These are phyloP conservation scores for Rapana venosa DNA, from an alignment of 2,888 invertebrate genomes.

Conservation along the genomic window DNA sequence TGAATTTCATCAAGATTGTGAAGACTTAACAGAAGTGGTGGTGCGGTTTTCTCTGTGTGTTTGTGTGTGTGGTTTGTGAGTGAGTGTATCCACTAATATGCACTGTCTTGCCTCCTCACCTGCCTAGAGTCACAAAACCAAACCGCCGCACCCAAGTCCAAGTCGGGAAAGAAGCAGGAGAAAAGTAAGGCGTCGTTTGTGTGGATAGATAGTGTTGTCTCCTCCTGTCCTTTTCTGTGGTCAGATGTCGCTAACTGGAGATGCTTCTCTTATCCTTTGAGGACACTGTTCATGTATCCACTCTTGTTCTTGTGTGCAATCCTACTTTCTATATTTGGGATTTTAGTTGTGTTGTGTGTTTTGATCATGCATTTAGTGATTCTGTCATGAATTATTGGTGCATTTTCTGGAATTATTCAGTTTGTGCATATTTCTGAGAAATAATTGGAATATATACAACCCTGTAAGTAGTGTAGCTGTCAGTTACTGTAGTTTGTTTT, in stretches of 20 bases:
- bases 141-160: not conserved
- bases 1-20: not conserved
- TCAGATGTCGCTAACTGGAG: not conserved
- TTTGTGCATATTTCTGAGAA: too few species aligned
- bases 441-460: too few species aligned
- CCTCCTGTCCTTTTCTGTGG: not conserved
- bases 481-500: too few species aligned
- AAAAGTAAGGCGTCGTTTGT: not conserved
- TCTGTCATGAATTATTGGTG: too few species aligned
- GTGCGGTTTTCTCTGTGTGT: not conserved
- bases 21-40: not conserved
- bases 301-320: too few species aligned
- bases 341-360: too few species aligned
- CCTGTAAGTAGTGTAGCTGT: too few species aligned
- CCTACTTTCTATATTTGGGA: too few species aligned
- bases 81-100: not conserved
- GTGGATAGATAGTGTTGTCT: not conserved
- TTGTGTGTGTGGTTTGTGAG: not conserved
- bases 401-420: too few species aligned
- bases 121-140: not conserved
- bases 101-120: conserved; percentile 4
- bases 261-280: too few species aligned
- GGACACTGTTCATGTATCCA: too few species aligned
- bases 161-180: conserved; percentile 3
- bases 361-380: too few species aligned